These are phyloP conservation scores for Heterotis niloticus DNA, from an alignment of 2,113 vertebrate species.

Conservation along the genomic window DNA sequence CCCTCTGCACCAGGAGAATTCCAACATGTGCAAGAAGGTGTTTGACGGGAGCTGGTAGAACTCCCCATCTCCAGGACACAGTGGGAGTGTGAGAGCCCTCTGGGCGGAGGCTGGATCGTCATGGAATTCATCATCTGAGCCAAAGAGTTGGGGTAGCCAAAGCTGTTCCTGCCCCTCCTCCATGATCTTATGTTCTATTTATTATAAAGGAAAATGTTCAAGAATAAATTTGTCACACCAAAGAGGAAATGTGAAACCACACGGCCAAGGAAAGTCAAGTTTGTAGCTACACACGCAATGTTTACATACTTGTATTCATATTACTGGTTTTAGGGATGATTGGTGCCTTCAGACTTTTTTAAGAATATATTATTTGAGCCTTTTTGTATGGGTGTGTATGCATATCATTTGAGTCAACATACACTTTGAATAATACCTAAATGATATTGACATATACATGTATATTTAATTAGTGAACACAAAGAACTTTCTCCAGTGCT, in stretches of 20 bases:
- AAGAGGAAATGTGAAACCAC: slow-evolving; percentile 7
- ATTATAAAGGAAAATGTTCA: slow-evolving; percentile 24
- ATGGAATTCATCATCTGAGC: not conserved
- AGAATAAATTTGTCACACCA: slow-evolving; percentile 23
- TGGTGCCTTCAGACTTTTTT: slow-evolving; percentile 36
- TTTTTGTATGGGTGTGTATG: slow-evolving; percentile 47
- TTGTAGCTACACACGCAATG: slow-evolving; percentile 60
- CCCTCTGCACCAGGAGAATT: slow-evolving; percentile 94
- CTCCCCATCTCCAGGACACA: not conserved
- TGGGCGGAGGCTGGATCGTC: not conserved
- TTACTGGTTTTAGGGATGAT: slow-evolving; percentile 31
- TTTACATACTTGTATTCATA: slow-evolving; percentile 71
- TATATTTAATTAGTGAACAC: slow-evolving; percentile 5
- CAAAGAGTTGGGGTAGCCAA: not conserved
- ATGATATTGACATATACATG: not conserved
- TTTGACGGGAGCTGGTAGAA: slow-evolving; percentile 69
- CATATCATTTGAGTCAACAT: slow-evolving; percentile 21
- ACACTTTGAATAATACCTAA: not conserved
- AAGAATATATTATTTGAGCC: slow-evolving; percentile 46
- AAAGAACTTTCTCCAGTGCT: slow-evolving; percentile 3
- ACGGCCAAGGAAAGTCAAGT: slow-evolving; percentile 32
- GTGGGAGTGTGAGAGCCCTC: not conserved
- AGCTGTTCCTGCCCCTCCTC: not conserved
- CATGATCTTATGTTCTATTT: not conserved
- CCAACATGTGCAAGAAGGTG: slow-evolving; percentile 88